Conservation (phyloP, 2,797 vertebrate genomes). For the Gymnoscopelus microlampas region DNA sequence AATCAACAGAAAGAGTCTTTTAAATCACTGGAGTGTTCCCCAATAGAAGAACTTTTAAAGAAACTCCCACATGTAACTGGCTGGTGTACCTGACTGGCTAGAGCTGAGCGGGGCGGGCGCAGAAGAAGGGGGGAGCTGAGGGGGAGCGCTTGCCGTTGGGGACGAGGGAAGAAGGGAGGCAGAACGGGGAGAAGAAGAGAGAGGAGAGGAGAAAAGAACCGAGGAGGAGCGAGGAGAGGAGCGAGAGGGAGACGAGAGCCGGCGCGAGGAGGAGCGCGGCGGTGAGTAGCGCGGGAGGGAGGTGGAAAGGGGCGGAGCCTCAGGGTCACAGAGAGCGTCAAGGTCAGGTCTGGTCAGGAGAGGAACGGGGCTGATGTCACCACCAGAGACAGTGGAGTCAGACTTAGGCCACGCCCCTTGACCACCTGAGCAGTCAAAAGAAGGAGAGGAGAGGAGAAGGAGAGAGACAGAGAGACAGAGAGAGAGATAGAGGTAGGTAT, state of each 20-base stretch:
- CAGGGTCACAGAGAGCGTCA: conserved; percentile 81
- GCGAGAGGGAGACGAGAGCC: conserved; percentile 35
- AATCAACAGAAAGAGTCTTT: neutral
- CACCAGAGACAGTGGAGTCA: conserved; percentile 13
- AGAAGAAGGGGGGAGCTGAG: conserved; percentile 41
- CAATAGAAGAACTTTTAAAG: neutral
- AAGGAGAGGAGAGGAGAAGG: neutral
- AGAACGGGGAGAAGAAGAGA: conserved; percentile 43
- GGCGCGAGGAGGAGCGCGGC: neutral
- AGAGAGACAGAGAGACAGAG: neutral
- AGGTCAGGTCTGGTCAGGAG: conserved; percentile 80
- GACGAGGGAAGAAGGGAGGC: neutral
- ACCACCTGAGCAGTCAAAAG: conserved; percentile 37
- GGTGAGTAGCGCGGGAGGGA: conserved; percentile 42
- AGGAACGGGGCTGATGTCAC: conserved; percentile 63
- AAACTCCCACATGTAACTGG: neutral
- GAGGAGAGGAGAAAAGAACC: conserved; percentile 39
- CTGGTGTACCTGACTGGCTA: conserved; percentile 66
- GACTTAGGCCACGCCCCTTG: conserved; percentile 31
- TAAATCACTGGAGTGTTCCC: neutral
- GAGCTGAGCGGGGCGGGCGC: conserved; percentile 28
- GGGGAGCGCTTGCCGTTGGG: conserved; percentile 10
- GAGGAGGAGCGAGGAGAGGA: conserved; percentile 41
- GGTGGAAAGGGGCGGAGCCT: conserved; percentile 42
- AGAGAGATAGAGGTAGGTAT: neutral